Evolutionary conservation across 2,797 vertebrate species (phyloP).

Genomic region (Enteromius anoplus): DNA sequence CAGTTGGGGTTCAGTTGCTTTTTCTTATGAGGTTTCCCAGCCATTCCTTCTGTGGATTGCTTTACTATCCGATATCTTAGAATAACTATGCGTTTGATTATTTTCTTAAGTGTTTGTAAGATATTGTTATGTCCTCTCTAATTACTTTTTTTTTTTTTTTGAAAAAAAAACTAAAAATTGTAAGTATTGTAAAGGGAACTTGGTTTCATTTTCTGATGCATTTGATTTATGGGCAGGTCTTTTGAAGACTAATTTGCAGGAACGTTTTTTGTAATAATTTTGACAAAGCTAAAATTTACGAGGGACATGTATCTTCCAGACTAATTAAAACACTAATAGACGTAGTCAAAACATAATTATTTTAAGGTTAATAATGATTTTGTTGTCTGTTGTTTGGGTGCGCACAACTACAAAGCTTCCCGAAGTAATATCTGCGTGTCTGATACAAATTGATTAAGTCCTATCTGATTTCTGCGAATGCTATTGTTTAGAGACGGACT

Average conservation of each 20-base stretch:
- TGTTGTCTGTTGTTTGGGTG: slow-evolving; percentile 28
- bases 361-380: slow-evolving; percentile 20
- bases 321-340: slow-evolving; percentile 51
- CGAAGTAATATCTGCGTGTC: slow-evolving; percentile 9
- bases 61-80: background rate
- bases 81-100: slow-evolving; percentile 13
- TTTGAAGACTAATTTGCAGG: slow-evolving; percentile 14
- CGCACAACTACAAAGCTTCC: slow-evolving; percentile 37
- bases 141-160: background rate
- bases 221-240: slow-evolving; percentile 13
- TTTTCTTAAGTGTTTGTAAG: slow-evolving; percentile 19
- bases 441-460: slow-evolving; percentile 47
- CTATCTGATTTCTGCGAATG: slow-evolving; percentile 47
- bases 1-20: slow-evolving; percentile 23
- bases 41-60: slow-evolving; percentile 26
- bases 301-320: slow-evolving; percentile 33
- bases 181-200: slow-evolving; percentile 44
- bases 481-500: slow-evolving; percentile 54
- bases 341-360: slow-evolving; percentile 26
- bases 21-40: background rate
- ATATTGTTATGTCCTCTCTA: slow-evolving; percentile 12
- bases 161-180: background rate
- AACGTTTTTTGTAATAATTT: slow-evolving; percentile 4
- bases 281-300: slow-evolving; percentile 29
- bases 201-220: background rate